Percentiles rank a stretch among this genome's conserved stretches.
Evolutionary conservation across 2,888 invertebrate genomes (phyloP).

Genomic region (Drymonia ruficornis): DNA sequence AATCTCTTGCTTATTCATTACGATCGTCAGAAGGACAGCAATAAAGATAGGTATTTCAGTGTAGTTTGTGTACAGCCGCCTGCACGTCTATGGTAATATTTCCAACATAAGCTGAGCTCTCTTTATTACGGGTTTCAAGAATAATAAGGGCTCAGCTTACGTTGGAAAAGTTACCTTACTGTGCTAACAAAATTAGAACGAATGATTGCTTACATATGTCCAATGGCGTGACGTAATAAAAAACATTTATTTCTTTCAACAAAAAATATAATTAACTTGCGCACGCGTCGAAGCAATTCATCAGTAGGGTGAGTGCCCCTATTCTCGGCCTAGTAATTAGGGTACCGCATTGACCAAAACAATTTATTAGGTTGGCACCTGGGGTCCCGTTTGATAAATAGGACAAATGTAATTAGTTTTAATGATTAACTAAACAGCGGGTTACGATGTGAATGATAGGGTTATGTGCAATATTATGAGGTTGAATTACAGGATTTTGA

Average conservation of each 20-base stretch:
- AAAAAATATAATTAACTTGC: conserved; percentile 32
- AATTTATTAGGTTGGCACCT: conserved; percentile 62
- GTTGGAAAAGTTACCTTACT: no score
- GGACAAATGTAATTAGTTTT: conserved; percentile 58
- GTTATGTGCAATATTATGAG: conserved; percentile 1
- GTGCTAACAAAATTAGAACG: no score
- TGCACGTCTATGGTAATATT: no score
- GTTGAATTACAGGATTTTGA: no score
- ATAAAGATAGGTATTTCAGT: no score
- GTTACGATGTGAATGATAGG: conserved; percentile 36
- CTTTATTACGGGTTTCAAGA: no score
- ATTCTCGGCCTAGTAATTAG: conserved; percentile 49
- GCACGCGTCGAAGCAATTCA: conserved; percentile 41
- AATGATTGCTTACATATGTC: neutral
- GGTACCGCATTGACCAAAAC: conserved; percentile 54
- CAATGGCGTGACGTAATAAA: conserved; percentile 1
- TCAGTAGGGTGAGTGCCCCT: conserved; percentile 29
- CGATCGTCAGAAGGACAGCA: no score
- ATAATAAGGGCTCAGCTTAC: no score
- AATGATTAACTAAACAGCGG: conserved; percentile 46
- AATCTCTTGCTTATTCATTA: no score
- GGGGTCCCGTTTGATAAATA: conserved; percentile 57
- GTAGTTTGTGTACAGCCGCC: no score
- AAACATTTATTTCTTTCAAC: neutral
- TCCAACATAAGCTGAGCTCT: no score